A percentile compares a stretch with the other conserved stretches of the same genome.
Conservation (phyloP, 1,140 invertebrate genomes). For the Prorops nasuta region DNA sequence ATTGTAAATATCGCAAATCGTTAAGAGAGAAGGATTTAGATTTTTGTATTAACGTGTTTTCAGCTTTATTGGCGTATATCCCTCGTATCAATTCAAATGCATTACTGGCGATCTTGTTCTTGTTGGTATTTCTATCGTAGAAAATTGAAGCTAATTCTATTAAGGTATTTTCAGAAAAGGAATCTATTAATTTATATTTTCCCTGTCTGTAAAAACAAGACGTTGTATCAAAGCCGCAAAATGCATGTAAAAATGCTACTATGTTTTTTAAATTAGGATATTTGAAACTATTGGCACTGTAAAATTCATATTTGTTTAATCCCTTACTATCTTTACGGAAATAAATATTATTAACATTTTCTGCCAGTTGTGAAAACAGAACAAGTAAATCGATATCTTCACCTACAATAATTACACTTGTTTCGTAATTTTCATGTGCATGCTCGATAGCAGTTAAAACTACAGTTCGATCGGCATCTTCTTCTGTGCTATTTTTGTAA, state of each 20-base stretch:
- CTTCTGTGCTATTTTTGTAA: not conserved
- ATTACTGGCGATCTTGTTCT: not conserved
- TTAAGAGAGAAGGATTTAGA: slow-evolving; percentile 6
- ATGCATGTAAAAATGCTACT: slow-evolving; percentile 12
- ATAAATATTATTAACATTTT: slow-evolving; percentile 6
- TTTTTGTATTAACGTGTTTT: slow-evolving; percentile 6
- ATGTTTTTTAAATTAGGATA: slow-evolving; percentile 8
- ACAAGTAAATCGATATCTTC: slow-evolving; percentile 12
- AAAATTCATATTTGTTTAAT: not conserved
- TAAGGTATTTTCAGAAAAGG: slow-evolving; percentile 3
- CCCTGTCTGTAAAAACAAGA: slow-evolving; percentile 1
- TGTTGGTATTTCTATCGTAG: slow-evolving; percentile 9
- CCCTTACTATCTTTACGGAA: slow-evolving; percentile 5
- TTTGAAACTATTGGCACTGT: slow-evolving; percentile 2
- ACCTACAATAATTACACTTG: slow-evolving; percentile 4
- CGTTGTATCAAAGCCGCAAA: slow-evolving; percentile 5
- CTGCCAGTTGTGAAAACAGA: slow-evolving; percentile 2
- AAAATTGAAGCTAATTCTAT: slow-evolving; percentile 7
- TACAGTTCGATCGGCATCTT: slow-evolving; percentile 6
- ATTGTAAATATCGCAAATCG: slow-evolving; percentile 9
- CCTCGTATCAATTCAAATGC: slow-evolving; percentile 5
- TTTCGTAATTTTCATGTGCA: slow-evolving; percentile 1
- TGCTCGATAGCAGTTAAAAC: slow-evolving; percentile 10
- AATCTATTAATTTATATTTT: slow-evolving; percentile 13
- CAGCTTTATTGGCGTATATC: slow-evolving; percentile 6